Evolutionary conservation across 2,113 vertebrate species (phyloP), one percentile per base, ranked within the genome.

Genomic region (Ophiodon elongatus): DNA sequence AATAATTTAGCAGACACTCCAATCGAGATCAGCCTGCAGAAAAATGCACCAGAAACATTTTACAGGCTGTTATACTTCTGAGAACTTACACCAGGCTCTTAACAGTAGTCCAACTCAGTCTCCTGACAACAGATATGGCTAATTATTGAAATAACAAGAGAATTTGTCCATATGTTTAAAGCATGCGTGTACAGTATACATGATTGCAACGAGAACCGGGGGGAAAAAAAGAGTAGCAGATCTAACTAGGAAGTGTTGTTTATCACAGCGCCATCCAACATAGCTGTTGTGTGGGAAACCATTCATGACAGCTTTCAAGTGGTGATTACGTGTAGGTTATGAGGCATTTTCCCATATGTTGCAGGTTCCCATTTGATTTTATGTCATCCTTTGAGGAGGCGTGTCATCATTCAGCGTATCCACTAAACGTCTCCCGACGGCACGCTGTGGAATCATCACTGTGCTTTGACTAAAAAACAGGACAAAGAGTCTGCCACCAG

Each of bases 1-100:
- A 80, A 82, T 73, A 74, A 85, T 88, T 71, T 31, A 90, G n/a
- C 29, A 62, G 19, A 50, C 25, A 6, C 6, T 45, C 4, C 6
- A n/a, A 41, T 57, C 25, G 2, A 64, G 41, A 66, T 21, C 37
- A 33, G 39, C 67, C 67, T 27, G 5, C 39, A 71, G 52, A 41
- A 71, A 45, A 74, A 66, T 62, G 43, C 64, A 79, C 52, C 63
- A 39, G 21, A 84, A 66, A 29, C 72, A 64, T 50, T 52, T 66
- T 63, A 31, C 33, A 45, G 52, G n/a, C 25, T 62, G 21, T 64
- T 37, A 54, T 56, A 13, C 45, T 31, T 67, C 2, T 31, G 37
- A 72, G 62, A 62, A 14, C 9, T 71, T 17, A 41, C 19, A 59
- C 33, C 57, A 80, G 21, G 23, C 60, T 73, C 35, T 73, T 29